A percentile compares a stretch with the other conserved stretches of the same genome.
Conservation (phyloP, 2,797 vertebrate genomes). For the Molossus molossus region DNA sequence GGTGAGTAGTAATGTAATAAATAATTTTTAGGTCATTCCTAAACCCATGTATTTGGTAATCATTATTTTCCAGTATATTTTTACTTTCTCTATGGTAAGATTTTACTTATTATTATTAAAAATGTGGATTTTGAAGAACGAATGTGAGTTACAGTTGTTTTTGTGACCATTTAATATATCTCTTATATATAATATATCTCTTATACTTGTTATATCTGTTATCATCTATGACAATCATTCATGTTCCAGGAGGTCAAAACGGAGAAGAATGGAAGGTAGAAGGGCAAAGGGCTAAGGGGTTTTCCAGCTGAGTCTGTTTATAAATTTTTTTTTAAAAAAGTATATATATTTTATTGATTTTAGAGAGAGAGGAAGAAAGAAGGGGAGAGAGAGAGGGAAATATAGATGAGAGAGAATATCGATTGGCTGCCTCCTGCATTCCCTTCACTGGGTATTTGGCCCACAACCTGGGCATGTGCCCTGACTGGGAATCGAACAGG, state of each 20-base stretch:
- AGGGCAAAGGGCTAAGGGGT: neutral
- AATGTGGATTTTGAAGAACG: conserved; percentile 15
- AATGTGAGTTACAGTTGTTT: neutral
- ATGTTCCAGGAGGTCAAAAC: neutral
- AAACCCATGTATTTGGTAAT: neutral
- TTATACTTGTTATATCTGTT: neutral
- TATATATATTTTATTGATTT: no score
- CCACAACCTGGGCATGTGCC: no score
- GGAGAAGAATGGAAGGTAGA: neutral
- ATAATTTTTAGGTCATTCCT: neutral
- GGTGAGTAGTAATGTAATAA: conserved; percentile 89
- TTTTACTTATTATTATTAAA: conserved; percentile 28
- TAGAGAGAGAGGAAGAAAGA: no score
- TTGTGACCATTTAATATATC: neutral
- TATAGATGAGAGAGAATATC: no score
- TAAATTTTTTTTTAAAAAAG: neutral
- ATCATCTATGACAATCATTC: neutral
- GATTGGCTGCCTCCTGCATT: no score
- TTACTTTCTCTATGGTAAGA: conserved; percentile 28
- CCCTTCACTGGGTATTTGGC: no score
- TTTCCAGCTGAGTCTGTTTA: neutral
- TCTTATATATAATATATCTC: neutral
- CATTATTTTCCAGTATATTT: neutral
- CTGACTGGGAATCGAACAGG: no score
- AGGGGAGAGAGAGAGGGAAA: no score